Evolutionary conservation across 2,797 vertebrate genomes (phyloP).

Genomic region (Bradypodion pumilum): DNA sequence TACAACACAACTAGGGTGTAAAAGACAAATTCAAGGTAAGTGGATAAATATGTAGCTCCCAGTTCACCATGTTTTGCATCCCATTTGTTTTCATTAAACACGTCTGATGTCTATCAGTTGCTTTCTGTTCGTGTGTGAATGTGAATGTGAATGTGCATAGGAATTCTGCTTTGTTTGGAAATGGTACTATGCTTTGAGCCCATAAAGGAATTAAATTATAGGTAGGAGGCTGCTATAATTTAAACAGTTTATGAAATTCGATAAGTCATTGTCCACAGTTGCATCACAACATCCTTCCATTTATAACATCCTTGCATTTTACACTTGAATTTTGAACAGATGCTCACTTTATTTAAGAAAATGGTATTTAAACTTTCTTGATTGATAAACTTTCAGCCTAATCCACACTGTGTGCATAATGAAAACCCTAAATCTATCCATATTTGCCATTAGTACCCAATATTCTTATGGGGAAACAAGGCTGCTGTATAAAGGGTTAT

Average conservation of each 20-base stretch:
- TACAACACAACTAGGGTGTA: slow-evolving; percentile 99
- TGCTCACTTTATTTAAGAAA: slow-evolving; percentile 52
- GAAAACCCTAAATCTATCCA: background rate
- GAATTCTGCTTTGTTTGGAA: slow-evolving; percentile 21
- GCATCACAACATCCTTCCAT: slow-evolving; percentile 3
- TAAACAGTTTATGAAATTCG: slow-evolving; percentile 6
- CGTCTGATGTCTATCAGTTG: slow-evolving; percentile 37
- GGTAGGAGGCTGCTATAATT: background rate
- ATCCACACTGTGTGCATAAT: background rate
- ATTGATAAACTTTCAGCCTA: slow-evolving; percentile 27
- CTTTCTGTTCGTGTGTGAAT: background rate
- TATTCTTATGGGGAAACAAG: background rate
- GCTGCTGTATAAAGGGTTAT: background rate
- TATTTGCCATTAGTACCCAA: background rate
- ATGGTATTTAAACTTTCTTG: slow-evolving; percentile 24
- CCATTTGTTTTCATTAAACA: slow-evolving; percentile 50
- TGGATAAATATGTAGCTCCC: slow-evolving; percentile 59
- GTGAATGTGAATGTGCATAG: background rate
- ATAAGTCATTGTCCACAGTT: slow-evolving; percentile 8
- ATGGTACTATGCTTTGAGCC: slow-evolving; percentile 28
- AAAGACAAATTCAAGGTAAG: slow-evolving; percentile 96
- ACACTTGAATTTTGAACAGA: slow-evolving; percentile 1
- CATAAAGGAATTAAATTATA: slow-evolving; percentile 12
- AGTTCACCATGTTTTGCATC: slow-evolving; percentile 50
- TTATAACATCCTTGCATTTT: slow-evolving; percentile 8